Evolutionary conservation across 2,888 invertebrate genomes (phyloP).

Genomic region (Hypercompe scribonia): DNA sequence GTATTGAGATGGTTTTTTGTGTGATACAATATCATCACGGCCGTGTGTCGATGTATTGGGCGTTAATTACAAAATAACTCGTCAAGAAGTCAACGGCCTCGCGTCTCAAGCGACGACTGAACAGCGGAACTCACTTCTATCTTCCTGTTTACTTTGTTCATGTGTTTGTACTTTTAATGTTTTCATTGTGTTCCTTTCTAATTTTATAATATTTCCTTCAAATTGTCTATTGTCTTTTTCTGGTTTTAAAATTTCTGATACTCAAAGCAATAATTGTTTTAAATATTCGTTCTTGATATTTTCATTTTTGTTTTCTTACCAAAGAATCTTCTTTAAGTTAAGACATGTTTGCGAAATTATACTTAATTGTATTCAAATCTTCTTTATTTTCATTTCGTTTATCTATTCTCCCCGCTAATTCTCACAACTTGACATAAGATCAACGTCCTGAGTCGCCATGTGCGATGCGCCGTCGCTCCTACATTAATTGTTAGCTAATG

Average conservation of each 20-base stretch:
- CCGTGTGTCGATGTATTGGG: conserved; percentile 59
- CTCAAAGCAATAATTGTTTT: conserved; percentile 9
- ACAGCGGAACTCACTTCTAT: conserved; percentile 49
- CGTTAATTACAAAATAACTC: conserved; percentile 73
- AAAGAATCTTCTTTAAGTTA: conserved; percentile 10
- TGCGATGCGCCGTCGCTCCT: conserved; percentile 59
- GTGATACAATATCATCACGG: conserved; percentile 54
- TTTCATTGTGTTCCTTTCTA: conserved; percentile 30
- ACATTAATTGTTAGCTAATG: conserved; percentile 76
- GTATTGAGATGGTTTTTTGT: conserved; percentile 56
- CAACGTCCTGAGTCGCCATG: conserved; percentile 60
- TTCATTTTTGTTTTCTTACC: conserved; percentile 9
- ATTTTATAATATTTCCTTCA: conserved; percentile 23
- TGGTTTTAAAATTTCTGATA: conserved; percentile 11
- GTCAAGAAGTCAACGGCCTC: conserved; percentile 67
- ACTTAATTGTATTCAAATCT: conserved; percentile 19
- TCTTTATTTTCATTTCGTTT: conserved; percentile 20
- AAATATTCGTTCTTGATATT: conserved; percentile 35
- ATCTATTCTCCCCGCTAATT: conserved; percentile 39
- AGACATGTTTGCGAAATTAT: conserved; percentile 16
- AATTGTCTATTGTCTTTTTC: conserved; percentile 17
- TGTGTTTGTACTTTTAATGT: conserved; percentile 44
- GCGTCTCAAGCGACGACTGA: conserved; percentile 53
- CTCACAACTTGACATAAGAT: conserved; percentile 52
- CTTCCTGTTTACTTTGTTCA: conserved; percentile 48